These are phyloP conservation scores for Pollenia labialis DNA, from an alignment of 2,888 invertebrate genomes.

Conservation along the genomic window DNA sequence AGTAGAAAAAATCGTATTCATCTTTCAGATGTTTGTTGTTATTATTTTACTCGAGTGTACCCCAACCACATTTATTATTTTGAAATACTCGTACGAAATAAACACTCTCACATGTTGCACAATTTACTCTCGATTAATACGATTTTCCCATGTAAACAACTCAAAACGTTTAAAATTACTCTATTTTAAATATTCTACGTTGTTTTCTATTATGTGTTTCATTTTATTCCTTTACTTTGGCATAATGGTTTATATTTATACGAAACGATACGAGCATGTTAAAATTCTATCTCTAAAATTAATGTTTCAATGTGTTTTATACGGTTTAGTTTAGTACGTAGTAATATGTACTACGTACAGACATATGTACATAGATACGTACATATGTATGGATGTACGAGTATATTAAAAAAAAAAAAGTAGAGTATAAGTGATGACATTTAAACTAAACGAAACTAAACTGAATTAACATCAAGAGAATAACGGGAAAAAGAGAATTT, in stretches of 20 bases:
- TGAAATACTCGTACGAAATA: constrained; percentile 35
- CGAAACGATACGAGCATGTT: constrained; percentile 16
- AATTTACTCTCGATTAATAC: constrained; percentile 63
- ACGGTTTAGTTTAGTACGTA: constrained; percentile 27
- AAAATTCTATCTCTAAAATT: constrained; percentile 32
- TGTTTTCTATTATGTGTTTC: constrained; percentile 27
- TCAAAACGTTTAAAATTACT: constrained; percentile 68
- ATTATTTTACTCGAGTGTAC: constrained; percentile 18
- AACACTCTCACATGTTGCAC: constrained; percentile 58
- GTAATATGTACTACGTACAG: constrained; percentile 6
- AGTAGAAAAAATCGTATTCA: constrained; percentile 40
- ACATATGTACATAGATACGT: constrained; percentile 28
- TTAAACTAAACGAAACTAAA: constrained; percentile 62
- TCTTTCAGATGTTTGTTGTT: background rate
- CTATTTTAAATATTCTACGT: constrained; percentile 63
- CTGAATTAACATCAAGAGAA: constrained; percentile 58
- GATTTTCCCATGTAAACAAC: constrained; percentile 58
- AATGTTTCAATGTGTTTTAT: constrained; percentile 30
- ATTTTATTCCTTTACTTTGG: constrained; percentile 50
- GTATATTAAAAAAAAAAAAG: constrained; percentile 33
- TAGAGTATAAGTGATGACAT: constrained; percentile 68
- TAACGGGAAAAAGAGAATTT: constrained; percentile 65
- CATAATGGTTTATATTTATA: constrained; percentile 42
- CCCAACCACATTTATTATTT: constrained; percentile 46
- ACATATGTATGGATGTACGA: background rate